These are phyloP conservation scores for Notothenia coriiceps DNA, from an alignment of 2,113 vertebrate genomes.

Conservation along the genomic window DNA sequence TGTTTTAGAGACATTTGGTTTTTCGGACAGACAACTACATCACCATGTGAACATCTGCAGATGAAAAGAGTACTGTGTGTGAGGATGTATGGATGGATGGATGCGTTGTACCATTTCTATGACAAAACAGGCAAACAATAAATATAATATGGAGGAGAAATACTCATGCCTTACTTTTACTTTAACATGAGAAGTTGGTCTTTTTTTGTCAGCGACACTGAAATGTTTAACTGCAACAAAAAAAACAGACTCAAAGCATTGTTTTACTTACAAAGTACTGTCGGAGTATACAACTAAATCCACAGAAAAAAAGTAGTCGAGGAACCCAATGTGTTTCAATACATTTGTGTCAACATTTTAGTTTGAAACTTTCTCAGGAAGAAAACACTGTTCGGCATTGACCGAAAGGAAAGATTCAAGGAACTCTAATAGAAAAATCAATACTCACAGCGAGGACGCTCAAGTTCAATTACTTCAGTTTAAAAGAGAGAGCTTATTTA, in stretches of 20 bases:
- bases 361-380: neutral
- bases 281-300: neutral
- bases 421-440: constrained; percentile 26
- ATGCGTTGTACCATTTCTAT: neutral
- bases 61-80: neutral
- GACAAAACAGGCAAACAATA: neutral
- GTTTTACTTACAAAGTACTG: neutral
- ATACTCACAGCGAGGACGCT: constrained; percentile 6
- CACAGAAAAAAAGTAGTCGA: neutral
- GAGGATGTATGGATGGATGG: neutral
- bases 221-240: neutral
- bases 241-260: neutral
- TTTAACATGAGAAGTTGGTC: neutral
- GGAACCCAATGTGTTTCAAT: neutral
- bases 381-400: neutral
- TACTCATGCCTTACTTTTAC: no score
- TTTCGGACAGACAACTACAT: constrained; percentile 9
- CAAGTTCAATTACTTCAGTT: constrained; percentile 6
- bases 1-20: neutral
- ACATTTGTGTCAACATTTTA: neutral
- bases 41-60: constrained; percentile 26
- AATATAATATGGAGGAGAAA: neutral
- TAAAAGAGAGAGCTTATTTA: constrained; percentile 5
- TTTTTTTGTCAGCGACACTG: neutral
- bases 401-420: neutral